phyloP scores from a whole-genome alignment of 2,797 vertebrate genomes.

The Clarias pachynema region DNA sequence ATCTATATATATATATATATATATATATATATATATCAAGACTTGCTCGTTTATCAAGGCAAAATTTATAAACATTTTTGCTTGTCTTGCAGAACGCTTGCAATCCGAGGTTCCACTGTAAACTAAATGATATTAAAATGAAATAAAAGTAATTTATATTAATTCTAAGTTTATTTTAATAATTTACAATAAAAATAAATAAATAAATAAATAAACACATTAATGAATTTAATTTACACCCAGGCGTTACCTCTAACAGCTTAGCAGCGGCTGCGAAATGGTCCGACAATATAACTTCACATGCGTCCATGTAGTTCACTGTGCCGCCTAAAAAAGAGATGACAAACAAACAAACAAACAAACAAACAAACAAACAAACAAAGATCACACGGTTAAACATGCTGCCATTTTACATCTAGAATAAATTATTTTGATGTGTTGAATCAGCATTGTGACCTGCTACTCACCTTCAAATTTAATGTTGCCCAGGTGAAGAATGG shows the following conservation, averaged over 20 bases:
- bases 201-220: neutral
- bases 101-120: no score
- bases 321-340: slow-evolving; percentile 70
- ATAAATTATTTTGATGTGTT: neutral
- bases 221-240: neutral
- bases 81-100: no score
- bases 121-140: no score
- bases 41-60: no score
- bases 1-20: no score
- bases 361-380: neutral
- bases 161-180: no score
- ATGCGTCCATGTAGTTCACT: slow-evolving; percentile 87
- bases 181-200: neutral
- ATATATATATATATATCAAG: no score
- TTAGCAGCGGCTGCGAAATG: slow-evolving; percentile 77
- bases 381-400: neutral
- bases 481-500: slow-evolving; percentile 91
- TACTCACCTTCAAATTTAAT: slow-evolving; percentile 82
- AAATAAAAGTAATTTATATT: no score
- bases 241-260: slow-evolving; percentile 79
- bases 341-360: neutral
- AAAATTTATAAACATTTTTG: no score
- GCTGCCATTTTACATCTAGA: neutral
- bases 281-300: slow-evolving; percentile 76
- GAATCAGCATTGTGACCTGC: neutral